A percentile compares a stretch with the other conserved stretches of the same genome.
Conservation (phyloP, 92 coral and sea anemone species). For the Actinostola sp. region DNA sequence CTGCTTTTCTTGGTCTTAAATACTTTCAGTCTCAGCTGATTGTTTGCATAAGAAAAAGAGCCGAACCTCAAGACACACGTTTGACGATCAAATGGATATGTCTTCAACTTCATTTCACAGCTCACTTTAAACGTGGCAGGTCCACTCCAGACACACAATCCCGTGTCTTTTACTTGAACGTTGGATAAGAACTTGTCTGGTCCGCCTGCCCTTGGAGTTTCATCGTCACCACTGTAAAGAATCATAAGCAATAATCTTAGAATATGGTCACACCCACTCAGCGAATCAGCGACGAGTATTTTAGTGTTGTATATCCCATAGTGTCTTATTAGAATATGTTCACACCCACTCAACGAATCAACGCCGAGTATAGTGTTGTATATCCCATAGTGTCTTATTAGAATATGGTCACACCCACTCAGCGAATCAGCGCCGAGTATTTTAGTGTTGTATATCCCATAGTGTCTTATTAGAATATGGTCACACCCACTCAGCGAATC, state of each 20-base stretch:
- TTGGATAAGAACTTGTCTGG: slow-evolving; percentile 46
- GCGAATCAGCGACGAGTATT: not conserved
- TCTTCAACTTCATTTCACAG: slow-evolving; percentile 51
- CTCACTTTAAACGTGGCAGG: slow-evolving; percentile 64
- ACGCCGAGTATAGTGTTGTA: too few species aligned
- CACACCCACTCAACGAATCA: too few species aligned
- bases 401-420: too few species aligned
- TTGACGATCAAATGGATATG: slow-evolving; percentile 74
- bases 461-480: too few species aligned
- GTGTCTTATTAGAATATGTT: too few species aligned
- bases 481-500: too few species aligned
- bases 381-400: too few species aligned
- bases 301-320: not conserved
- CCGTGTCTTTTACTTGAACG: slow-evolving; percentile 26
- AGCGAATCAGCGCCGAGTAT: too few species aligned
- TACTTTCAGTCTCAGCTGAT: slow-evolving; percentile 24
- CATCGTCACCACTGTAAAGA: slow-evolving; percentile 49
- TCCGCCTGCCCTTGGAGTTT: slow-evolving; percentile 56
- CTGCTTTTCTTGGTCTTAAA: slow-evolving; percentile 29
- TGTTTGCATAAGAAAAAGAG: slow-evolving; percentile 47
- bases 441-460: too few species aligned
- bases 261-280: too few species aligned
- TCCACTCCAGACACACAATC: slow-evolving; percentile 55
- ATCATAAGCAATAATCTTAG: not conserved
- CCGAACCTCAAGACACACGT: slow-evolving; percentile 55